Base-by-base conservation (phyloP, 2,113 vertebrate genomes). In the Nyctereutes procyonoides region DNA sequence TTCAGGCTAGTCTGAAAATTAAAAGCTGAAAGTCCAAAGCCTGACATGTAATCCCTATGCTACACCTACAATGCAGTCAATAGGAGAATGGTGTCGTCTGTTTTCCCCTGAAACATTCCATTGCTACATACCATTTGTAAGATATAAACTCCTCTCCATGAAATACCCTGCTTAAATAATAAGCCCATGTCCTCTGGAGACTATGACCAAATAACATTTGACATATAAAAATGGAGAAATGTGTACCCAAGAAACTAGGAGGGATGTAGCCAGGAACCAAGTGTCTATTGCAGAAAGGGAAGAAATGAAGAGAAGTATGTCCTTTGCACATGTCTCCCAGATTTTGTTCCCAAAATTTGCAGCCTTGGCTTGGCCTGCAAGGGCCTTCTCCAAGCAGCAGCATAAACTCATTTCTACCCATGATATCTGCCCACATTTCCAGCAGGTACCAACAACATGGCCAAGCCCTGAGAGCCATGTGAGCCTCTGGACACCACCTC, bases 1-100 rank as follows among this genome's bases (percentile, higher is more conserved):
- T 86, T 92, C 58, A 95, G 14, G 12, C 28, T 55, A 82, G 69
- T 51, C 60, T 73, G 55, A 84, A 93, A 88, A 86, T 83, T 81
- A 38, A 73, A 79, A 80, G 60, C 10, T 3, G 4, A 62, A 97
- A 76, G 51, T 58, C 76, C 24, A 73, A 71, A 73, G 19, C 1
- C 62, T 88, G 43, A 26, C n/a, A 0, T 7, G 2, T 32, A 62
- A 30, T 32, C 51, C 38, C 28, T 43, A 6, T 20, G 30, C 51
- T 90, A 32, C 0, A 32, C 51, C 30, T 20, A 73, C 5, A 19
- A 5, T 35, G 32, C 8, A 32, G 10, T 63, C 32, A 60, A 19
- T 19, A 74, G 71, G 76, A 85, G 26, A 62, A 38, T 32, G n/a
- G 30, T 51, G 4, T 80, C 63, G 51, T 19, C 2, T 4, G 1